These are phyloP conservation scores for mouse (Mus musculus) DNA, from an alignment of 2,113 vertebrate species.

Conservation along the genomic window GRCm39 chr8:6957001-6957500, in stretches of 20 bases:
- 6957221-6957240: neutral
- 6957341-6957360: neutral
- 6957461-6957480: neutral
- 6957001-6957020: neutral
- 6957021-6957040: neutral
- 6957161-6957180: neutral
- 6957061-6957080: neutral
- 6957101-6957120: neutral
- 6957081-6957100: neutral
- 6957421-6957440: neutral
- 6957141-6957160: neutral
- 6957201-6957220: neutral
- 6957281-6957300: neutral
- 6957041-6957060: neutral
- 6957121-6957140: constrained; percentile 11
- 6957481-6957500: neutral
- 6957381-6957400: neutral
- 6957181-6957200: neutral
- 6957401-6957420: neutral
- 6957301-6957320: neutral
- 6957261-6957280: neutral
- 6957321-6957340: neutral
- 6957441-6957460: neutral
- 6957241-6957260: neutral
- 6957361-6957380: neutral